A percentile compares a stretch with the other conserved stretches of the same genome.
Evolutionary conservation across 2,888 invertebrate species (phyloP).

Genomic region (Andrena fulva): DNA sequence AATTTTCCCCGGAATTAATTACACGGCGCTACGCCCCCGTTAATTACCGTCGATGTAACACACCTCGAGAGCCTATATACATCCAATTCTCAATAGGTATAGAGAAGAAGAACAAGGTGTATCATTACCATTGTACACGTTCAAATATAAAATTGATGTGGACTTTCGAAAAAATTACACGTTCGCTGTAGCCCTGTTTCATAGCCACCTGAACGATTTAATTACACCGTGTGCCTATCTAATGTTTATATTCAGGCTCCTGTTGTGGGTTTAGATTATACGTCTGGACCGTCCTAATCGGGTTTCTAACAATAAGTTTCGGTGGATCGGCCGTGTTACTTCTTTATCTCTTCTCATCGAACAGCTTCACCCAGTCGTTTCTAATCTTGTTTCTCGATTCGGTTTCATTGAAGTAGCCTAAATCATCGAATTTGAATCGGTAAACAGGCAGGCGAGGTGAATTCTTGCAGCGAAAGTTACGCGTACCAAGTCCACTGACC

Average conservation of each 20-base stretch:
- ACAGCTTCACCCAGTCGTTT: not conserved
- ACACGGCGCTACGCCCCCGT: slow-evolving; percentile 44
- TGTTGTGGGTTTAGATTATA: not conserved
- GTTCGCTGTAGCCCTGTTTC: not conserved
- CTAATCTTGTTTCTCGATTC: not conserved
- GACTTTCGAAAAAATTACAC: slow-evolving; percentile 31
- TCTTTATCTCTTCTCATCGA: not conserved
- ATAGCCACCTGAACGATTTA: not conserved
- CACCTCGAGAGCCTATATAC: not conserved
- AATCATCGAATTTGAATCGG: slow-evolving; percentile 28
- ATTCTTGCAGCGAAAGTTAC: slow-evolving; percentile 67
- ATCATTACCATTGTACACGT: slow-evolving; percentile 12
- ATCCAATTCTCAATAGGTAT: not conserved
- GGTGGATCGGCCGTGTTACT: not conserved
- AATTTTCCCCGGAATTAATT: slow-evolving; percentile 64
- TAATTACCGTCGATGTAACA: slow-evolving; percentile 62
- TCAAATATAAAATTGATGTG: slow-evolving; percentile 15
- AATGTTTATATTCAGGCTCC: slow-evolving; percentile 1
- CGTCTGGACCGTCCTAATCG: not conserved
- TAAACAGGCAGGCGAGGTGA: slow-evolving; percentile 33
- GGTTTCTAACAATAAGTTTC: not conserved
- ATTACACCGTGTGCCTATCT: not conserved
- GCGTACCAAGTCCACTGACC: slow-evolving; percentile 54
- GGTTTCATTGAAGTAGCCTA: not conserved
- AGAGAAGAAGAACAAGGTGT: slow-evolving; percentile 5